Percentiles rank a stretch among this genome's conserved stretches.
phyloP scores from a whole-genome alignment of 2,797 vertebrate genomes.

The Crocodylus rhombifer region DNA sequence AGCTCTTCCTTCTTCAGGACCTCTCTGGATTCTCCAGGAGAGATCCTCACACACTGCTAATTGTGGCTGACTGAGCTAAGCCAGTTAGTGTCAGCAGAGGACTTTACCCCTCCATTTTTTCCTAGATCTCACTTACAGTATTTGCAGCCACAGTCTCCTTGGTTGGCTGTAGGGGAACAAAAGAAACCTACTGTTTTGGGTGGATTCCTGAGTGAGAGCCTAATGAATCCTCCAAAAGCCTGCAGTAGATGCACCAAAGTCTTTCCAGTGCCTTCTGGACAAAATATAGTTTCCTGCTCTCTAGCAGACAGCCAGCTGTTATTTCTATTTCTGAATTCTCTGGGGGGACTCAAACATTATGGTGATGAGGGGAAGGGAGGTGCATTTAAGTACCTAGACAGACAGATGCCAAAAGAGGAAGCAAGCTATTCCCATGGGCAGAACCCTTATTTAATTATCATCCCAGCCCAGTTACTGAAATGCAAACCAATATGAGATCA shows the following conservation, averaged over 20 bases:
- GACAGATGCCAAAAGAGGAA: slow-evolving; percentile 22
- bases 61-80: neutral
- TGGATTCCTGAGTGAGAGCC: neutral
- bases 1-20: neutral
- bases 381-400: neutral
- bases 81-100: neutral
- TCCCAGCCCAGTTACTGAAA: neutral
- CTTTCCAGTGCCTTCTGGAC: slow-evolving; percentile 16
- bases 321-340: neutral
- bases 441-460: neutral
- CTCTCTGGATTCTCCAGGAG: neutral
- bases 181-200: neutral
- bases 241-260: neutral
- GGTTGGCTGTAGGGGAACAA: neutral
- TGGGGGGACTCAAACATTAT: neutral
- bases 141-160: neutral
- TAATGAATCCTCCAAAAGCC: neutral
- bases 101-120: neutral
- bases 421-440: neutral
- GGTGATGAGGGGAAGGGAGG: neutral
- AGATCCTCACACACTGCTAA: slow-evolving; percentile 9
- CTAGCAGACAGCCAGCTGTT: slow-evolving; percentile 17
- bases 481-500: neutral
- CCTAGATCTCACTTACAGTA: neutral
- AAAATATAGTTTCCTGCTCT: neutral